These are phyloP conservation scores for Cygnus buccinator DNA, from an alignment of 2,113 vertebrate species.

Conservation along the genomic window DNA sequence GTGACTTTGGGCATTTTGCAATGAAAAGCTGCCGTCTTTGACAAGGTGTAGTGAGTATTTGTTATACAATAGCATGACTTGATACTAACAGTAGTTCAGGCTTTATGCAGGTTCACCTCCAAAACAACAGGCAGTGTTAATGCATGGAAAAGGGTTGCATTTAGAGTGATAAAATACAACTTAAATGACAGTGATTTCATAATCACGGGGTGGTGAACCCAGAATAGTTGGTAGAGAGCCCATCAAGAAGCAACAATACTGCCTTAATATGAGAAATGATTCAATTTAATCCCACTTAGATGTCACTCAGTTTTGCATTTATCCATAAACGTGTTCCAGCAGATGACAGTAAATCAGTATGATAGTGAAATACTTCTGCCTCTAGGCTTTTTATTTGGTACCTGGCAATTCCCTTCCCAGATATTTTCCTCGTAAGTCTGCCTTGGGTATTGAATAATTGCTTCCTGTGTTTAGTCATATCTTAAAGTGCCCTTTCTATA, in stretches of 20 bases:
- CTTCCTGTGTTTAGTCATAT: background rate
- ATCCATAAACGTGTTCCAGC: background rate
- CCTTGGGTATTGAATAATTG: background rate
- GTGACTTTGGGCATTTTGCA: background rate
- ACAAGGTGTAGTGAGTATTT: background rate
- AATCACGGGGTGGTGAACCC: background rate
- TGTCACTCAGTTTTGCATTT: background rate
- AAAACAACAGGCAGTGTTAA: background rate
- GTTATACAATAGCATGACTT: background rate
- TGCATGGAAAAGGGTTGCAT: background rate
- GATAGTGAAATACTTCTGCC: background rate
- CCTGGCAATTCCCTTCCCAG: background rate
- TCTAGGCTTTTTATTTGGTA: background rate
- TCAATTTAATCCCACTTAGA: background rate
- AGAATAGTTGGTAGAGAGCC: background rate
- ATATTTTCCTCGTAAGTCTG: background rate
- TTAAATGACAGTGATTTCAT: background rate
- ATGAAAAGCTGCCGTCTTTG: background rate
- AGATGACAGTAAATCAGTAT: background rate
- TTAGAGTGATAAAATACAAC: background rate
- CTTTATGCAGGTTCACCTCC: background rate
- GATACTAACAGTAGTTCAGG: background rate
- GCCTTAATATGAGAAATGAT: background rate
- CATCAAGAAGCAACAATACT: background rate
- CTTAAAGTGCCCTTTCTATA: background rate